Percentiles rank a stretch among this genome's conserved stretches.
Evolutionary conservation across 2,113 vertebrate genomes (phyloP).

Genomic region (Indicator maculatus): DNA sequence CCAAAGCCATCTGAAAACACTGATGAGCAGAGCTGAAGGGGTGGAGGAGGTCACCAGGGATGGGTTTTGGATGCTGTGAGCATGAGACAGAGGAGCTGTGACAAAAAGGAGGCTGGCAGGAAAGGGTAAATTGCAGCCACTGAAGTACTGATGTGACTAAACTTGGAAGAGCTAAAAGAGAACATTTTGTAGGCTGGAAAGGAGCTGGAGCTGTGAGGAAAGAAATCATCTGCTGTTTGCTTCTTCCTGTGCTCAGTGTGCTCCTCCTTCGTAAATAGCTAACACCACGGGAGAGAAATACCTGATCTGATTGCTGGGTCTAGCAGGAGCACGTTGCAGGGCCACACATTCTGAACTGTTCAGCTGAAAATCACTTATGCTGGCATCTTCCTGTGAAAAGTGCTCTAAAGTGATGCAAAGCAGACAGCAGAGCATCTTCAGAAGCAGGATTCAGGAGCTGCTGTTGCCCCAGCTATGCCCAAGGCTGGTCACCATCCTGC

Average conservation of each 20-base stretch:
- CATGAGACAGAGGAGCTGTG: neutral
- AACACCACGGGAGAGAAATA: neutral
- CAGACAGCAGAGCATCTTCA: neutral
- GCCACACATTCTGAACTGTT: fast-evolving
- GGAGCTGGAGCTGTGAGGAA: neutral
- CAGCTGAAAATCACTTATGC: fast-evolving
- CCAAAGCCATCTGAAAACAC: fast-evolving
- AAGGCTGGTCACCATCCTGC: fast-evolving
- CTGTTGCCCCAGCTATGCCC: neutral
- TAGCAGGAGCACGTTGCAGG: neutral
- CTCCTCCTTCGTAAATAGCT: neutral
- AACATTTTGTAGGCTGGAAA: constrained; percentile 30
- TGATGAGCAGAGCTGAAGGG: neutral
- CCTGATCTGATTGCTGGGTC: neutral
- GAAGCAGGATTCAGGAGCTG: neutral
- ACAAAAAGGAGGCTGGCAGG: neutral
- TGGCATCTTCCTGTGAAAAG: neutral
- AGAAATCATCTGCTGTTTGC: neutral
- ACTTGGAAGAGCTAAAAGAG: constrained; percentile 1
- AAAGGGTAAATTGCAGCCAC: neutral
- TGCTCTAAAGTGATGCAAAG: neutral
- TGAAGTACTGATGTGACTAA: neutral
- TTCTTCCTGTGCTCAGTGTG: neutral
- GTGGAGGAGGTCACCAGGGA: neutral
- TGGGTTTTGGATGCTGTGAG: neutral